Evolutionary conservation across 35 echinoderm and acorn worm genomes (phyloP), one percentile per base, ranked within the genome.

Genomic region (Nesometra sesokonis): DNA sequence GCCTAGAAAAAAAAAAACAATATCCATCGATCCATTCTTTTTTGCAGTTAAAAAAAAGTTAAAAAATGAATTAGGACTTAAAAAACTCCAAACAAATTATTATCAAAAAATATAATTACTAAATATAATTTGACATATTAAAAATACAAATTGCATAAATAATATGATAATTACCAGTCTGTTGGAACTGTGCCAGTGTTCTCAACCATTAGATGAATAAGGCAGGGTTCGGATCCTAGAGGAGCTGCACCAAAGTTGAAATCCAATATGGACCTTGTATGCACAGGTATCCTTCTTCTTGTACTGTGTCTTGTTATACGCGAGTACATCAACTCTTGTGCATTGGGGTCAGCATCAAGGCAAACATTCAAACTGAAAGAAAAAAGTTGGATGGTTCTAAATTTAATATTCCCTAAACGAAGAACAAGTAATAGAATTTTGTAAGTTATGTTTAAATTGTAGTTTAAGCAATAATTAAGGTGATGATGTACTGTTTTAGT

Each of bases 211-310:
- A 99, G 86, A 86, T 94, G 96, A 23, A 99, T 85, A 23, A 94
- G 35, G 77, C 92, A 94, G 17, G 87, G 87, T 47, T 90, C 88
- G 36, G 77, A 77, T 11, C 88, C 86, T 30, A 81, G 78, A 31
- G 96, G 96, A 34, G 92, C 88, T 32, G 90, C 87, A 77, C 92
- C 91, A 90, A 99, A 99, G 93, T 99, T 99, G 32, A 94, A 99
- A 31, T 99, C 96, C 88, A 99, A 86, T 17, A 99, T 86, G 32
- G 92, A 90, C 47, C 90, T 88, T 0, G 96, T 99, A 27, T 88
- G 32, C 77, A 91, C 77, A 31, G 87, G 35, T 23, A 88, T 78
- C 34, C 91, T 91, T 13, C 96, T 87, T 9, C 89, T 91, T 29
- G 93, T 99, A 80, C 90, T 94, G 82, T 94, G 96, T 43, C 86